Evolutionary conservation across 1,140 invertebrate genomes (phyloP).

Genomic region (Cydia pomonella): DNA sequence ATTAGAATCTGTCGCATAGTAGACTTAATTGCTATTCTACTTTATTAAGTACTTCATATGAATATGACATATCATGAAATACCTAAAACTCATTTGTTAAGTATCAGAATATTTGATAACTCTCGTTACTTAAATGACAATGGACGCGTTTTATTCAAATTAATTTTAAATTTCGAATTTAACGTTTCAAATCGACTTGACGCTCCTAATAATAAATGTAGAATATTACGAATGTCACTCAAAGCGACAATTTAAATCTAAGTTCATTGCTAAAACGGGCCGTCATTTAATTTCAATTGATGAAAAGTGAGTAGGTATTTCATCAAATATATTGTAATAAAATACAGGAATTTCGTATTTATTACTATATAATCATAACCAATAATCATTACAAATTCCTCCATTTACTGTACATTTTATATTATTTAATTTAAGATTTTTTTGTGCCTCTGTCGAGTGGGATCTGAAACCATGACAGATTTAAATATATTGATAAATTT

Average conservation of each 20-base stretch:
- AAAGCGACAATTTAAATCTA: background rate
- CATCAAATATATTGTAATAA: background rate
- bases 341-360: background rate
- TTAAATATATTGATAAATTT: too few relatives aligned
- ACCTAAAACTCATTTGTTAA: background rate
- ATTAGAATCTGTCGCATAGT: background rate
- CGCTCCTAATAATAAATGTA: background rate
- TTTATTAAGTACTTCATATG: too few relatives aligned
- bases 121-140: background rate
- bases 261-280: background rate
- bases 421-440: too few relatives aligned
- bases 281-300: background rate
- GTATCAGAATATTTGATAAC: background rate
- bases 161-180: slow-evolving; percentile 6
- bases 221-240: background rate
- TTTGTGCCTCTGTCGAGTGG: too few relatives aligned
- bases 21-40: background rate
- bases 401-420: too few relatives aligned
- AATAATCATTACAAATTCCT: too few relatives aligned
- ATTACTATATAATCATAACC: too few relatives aligned
- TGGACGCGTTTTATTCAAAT: background rate
- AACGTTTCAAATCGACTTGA: background rate
- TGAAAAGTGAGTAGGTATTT: background rate
- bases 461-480: too few relatives aligned
- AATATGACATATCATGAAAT: background rate